These are phyloP conservation scores for Bettongia penicillata DNA, from an alignment of 2,113 vertebrate genomes.

Conservation along the genomic window DNA sequence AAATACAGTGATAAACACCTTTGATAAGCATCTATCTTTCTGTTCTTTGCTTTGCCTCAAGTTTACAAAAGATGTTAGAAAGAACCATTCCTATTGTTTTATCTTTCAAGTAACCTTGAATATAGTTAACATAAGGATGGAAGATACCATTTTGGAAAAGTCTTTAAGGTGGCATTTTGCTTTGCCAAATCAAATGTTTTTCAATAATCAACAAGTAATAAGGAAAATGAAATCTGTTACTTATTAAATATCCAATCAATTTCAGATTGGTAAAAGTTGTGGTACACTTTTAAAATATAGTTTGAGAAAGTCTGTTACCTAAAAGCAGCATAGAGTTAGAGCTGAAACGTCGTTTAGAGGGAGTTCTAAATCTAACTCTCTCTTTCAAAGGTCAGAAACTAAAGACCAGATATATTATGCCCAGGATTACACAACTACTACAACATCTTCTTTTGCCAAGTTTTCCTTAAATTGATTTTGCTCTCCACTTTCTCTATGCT, in stretches of 20 bases:
- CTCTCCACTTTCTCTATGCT: not conserved
- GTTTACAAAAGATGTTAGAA: not conserved
- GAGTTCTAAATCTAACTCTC: not conserved
- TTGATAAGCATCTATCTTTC: not conserved
- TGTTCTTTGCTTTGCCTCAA: not conserved
- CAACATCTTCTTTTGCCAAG: not conserved
- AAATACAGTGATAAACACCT: not conserved
- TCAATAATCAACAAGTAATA: not conserved
- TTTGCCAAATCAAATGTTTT: not conserved
- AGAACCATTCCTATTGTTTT: not conserved
- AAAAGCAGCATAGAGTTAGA: not conserved
- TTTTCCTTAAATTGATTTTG: not conserved
- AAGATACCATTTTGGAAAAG: not conserved
- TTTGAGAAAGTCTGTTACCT: not conserved
- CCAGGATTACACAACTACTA: not conserved
- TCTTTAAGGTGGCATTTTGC: not conserved
- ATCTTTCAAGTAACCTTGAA: too few species aligned
- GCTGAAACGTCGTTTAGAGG: not conserved
- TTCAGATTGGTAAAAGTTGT: not conserved
- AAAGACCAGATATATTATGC: not conserved
- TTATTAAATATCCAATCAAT: not conserved
- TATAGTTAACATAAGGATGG: not conserved
- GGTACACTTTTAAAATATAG: not conserved
- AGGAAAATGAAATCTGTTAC: not conserved
- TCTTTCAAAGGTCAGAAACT: not conserved